A percentile compares a stretch with the other conserved stretches of the same genome.
These are phyloP conservation scores for Lycocerus yunnanus DNA, from an alignment of 2,888 invertebrate genomes.

Conservation along the genomic window DNA sequence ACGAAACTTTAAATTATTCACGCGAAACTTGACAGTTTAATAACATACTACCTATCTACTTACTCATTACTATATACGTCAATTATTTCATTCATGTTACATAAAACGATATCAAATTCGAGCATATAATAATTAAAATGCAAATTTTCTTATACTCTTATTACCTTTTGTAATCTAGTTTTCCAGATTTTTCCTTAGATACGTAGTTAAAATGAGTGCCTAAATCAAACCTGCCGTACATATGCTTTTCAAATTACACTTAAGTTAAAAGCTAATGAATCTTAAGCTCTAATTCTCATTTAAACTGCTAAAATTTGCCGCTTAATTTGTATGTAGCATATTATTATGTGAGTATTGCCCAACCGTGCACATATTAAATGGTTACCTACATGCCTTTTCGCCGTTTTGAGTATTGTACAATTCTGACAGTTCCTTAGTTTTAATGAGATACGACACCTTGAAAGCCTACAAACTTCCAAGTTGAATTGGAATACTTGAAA, in stretches of 20 bases:
- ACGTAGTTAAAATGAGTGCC: background rate
- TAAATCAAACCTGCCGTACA: background rate
- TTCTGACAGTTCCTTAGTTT: background rate
- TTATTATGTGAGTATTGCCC: too few species aligned
- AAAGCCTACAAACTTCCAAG: background rate
- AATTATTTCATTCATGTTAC: background rate
- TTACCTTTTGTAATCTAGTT: background rate
- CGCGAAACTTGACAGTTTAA: constrained; percentile 22
- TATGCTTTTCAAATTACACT: background rate
- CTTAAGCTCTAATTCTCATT: background rate
- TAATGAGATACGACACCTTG: background rate
- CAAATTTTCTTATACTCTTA: background rate
- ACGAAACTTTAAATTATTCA: constrained; percentile 22
- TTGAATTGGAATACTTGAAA: background rate
- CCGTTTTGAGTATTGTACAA: background rate
- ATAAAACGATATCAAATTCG: background rate
- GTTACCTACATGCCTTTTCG: background rate
- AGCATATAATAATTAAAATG: background rate
- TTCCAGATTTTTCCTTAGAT: background rate
- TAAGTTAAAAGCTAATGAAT: background rate
- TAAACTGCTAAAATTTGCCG: background rate
- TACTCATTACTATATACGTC: constrained; percentile 11
- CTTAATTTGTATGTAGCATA: background rate
- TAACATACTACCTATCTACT: constrained; percentile 13
- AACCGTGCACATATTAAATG: background rate